These are phyloP conservation scores for Sebastes trivittatus DNA, from an alignment of 2,797 vertebrate genomes.

Conservation along the genomic window DNA sequence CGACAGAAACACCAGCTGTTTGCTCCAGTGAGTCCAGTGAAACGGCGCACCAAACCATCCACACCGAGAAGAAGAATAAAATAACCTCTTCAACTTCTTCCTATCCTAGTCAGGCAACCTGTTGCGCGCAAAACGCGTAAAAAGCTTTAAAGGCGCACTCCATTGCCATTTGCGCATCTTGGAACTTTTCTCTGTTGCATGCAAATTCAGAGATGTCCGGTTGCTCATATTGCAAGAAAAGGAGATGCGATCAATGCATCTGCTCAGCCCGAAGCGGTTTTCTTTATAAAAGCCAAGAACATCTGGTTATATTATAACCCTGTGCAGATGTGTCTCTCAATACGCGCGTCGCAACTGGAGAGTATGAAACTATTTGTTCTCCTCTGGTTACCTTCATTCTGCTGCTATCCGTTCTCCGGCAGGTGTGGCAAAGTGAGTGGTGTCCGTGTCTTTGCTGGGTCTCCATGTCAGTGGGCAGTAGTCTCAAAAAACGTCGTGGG, in stretches of 20 bases:
- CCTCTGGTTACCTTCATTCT: conserved; percentile 85
- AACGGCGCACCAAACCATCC: conserved; percentile 41
- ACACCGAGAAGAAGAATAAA: conserved; percentile 18
- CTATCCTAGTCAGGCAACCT: conserved; percentile 1
- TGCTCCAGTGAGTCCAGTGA: conserved; percentile 42
- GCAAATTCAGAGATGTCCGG: conserved; percentile 27
- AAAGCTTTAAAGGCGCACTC: background rate
- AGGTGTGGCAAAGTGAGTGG: conserved; percentile 83
- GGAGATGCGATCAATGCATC: conserved; percentile 37
- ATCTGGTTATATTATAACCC: background rate
- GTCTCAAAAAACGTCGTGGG: conserved; percentile 51
- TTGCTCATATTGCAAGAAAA: conserved; percentile 17
- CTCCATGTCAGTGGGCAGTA: conserved; percentile 82
- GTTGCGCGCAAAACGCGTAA: conserved; percentile 28
- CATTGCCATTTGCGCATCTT: background rate
- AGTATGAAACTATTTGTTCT: conserved; percentile 10
- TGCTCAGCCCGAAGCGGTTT: conserved; percentile 12
- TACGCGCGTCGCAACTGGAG: conserved; percentile 9
- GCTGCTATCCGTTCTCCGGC: conserved; percentile 83
- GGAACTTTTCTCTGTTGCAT: conserved; percentile 40
- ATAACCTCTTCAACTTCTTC: background rate
- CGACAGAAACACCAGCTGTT: conserved; percentile 63
- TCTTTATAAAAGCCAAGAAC: background rate
- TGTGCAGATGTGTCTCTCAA: conserved; percentile 6
- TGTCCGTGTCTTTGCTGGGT: conserved; percentile 79